A percentile compares a stretch with the other conserved stretches of the same genome.
These are phyloP conservation scores for Leuctra nigra DNA, from an alignment of 2,888 invertebrate species.

Conservation along the genomic window DNA sequence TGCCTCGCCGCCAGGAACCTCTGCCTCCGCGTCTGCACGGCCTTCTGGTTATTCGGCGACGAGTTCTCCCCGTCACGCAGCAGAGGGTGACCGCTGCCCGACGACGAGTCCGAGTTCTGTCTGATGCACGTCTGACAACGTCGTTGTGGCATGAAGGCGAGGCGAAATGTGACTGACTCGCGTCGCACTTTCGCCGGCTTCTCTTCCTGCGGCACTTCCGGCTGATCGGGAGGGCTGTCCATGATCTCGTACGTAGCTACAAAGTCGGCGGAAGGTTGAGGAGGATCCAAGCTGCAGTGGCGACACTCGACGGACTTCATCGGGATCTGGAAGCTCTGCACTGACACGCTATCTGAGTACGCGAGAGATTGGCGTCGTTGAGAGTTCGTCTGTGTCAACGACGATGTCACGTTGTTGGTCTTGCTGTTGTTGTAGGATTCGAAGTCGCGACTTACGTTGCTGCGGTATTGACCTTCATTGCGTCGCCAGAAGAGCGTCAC, in stretches of 20 bases:
- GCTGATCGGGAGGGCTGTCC: slow-evolving; percentile 23
- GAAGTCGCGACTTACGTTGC: slow-evolving; percentile 18
- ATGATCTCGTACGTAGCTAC: slow-evolving; percentile 34
- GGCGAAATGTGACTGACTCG: slow-evolving; percentile 33
- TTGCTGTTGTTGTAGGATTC: slow-evolving; percentile 11
- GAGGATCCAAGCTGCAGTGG: slow-evolving; percentile 30
- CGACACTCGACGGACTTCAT: slow-evolving; percentile 32
- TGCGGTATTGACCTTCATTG: slow-evolving; percentile 22
- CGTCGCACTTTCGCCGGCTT: slow-evolving; percentile 23
- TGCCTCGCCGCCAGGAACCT: not conserved
- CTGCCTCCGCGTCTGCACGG: not conserved
- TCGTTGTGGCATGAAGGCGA: slow-evolving; percentile 32
- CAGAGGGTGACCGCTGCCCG: slow-evolving; percentile 33
- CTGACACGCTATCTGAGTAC: slow-evolving; percentile 34
- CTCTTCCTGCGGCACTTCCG: not conserved
- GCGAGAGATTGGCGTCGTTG: slow-evolving; percentile 31
- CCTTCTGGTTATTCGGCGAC: slow-evolving; percentile 18
- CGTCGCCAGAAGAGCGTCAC: slow-evolving; percentile 34
- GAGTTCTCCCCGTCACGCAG: slow-evolving; percentile 22
- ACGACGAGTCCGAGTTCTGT: slow-evolving; percentile 35
- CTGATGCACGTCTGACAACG: slow-evolving; percentile 33
- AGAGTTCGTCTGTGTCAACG: not conserved
- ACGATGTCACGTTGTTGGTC: not conserved
- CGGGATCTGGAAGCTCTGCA: slow-evolving; percentile 35
- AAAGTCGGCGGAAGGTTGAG: slow-evolving; percentile 31